phyloP scores from a whole-genome alignment of 2,797 vertebrate genomes.

The Malurus leucopterus region DNA sequence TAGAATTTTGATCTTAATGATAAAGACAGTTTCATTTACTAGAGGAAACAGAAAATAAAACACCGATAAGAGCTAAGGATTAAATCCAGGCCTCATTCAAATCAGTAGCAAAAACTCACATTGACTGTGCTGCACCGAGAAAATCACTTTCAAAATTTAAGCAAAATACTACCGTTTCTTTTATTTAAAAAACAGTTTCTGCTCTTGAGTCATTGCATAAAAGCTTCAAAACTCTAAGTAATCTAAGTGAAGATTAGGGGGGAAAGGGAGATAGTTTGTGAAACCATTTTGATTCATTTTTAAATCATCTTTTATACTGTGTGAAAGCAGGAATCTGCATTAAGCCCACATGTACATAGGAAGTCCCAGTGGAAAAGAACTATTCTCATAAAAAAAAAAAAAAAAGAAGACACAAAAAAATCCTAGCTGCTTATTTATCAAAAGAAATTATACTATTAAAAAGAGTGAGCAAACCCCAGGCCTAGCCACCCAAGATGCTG shows the following conservation, averaged over 20 bases:
- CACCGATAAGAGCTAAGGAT: not conserved
- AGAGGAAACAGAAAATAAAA: not conserved
- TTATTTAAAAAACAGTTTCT: not conserved
- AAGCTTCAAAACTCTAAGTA: not conserved
- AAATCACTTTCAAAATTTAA: not conserved
- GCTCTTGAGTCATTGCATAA: not conserved
- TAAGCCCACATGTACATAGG: constrained; percentile 1
- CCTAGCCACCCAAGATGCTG: constrained; percentile 54
- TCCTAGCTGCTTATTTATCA: constrained; percentile 49
- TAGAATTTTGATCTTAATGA: not conserved
- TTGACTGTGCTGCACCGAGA: not conserved
- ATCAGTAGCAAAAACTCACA: not conserved
- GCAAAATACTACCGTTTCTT: not conserved
- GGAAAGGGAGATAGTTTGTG: not conserved
- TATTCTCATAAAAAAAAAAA: not conserved
- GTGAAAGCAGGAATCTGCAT: constrained; percentile 24
- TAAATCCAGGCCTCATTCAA: constrained; percentile 15
- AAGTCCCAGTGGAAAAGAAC: constrained; percentile 36
- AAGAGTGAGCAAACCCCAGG: constrained; percentile 41
- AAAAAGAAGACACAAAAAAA: not conserved
- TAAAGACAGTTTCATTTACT: not conserved
- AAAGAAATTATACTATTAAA: constrained; percentile 55
- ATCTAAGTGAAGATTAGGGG: not conserved
- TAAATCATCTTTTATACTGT: constrained; percentile 15
- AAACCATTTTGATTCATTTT: constrained; percentile 7